These are phyloP conservation scores for Eupelmus urozonus DNA, from an alignment of 2,888 invertebrate species.

Conservation along the genomic window DNA sequence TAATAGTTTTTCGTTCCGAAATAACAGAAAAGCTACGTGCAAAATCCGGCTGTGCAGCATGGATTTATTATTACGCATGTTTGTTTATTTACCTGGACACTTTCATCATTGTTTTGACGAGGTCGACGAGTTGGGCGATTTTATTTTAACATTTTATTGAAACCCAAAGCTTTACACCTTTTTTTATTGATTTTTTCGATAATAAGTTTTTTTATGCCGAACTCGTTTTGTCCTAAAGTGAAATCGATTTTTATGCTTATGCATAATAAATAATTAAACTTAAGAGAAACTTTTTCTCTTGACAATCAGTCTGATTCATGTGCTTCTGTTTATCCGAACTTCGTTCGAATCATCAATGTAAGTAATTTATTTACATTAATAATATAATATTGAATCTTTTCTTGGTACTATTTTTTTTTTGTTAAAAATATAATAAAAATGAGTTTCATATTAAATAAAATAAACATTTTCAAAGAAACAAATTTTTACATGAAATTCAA, in stretches of 20 bases:
- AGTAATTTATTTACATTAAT: neutral
- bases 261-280: slow-evolving; percentile 46
- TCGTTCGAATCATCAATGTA: slow-evolving; percentile 34
- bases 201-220: slow-evolving; percentile 20
- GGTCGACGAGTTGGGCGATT: slow-evolving; percentile 64
- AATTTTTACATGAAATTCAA: too few species aligned
- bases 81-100: slow-evolving; percentile 68
- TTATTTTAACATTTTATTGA: slow-evolving; percentile 23
- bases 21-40: slow-evolving; percentile 22
- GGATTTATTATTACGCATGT: slow-evolving; percentile 58
- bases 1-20: slow-evolving; percentile 3
- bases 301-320: slow-evolving; percentile 55
- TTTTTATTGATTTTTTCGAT: slow-evolving; percentile 9
- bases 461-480: too few species aligned
- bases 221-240: slow-evolving; percentile 47
- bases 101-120: slow-evolving; percentile 75
- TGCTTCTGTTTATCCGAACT: slow-evolving; percentile 27
- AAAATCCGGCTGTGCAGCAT: slow-evolving; percentile 51
- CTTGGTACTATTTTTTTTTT: neutral
- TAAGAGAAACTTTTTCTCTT: slow-evolving; percentile 25
- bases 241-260: slow-evolving; percentile 28
- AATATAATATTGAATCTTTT: too few species aligned
- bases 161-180: slow-evolving; percentile 4
- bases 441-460: neutral
- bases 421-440: too few species aligned